Conservation (phyloP, 2,113 vertebrate species). For the Castor canadensis region DNA sequence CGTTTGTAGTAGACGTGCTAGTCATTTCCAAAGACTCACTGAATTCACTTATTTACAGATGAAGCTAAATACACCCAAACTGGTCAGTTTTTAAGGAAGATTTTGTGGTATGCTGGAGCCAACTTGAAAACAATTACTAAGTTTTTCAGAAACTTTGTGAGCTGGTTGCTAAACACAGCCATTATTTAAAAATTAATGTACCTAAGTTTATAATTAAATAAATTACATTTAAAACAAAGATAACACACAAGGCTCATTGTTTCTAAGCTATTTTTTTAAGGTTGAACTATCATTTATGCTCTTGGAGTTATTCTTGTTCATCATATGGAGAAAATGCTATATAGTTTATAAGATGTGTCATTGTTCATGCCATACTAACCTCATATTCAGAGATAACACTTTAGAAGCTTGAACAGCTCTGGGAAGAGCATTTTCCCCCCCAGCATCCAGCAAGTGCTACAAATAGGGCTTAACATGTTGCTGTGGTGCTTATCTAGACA, state of each 20-base stretch:
- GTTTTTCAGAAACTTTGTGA: slow-evolving; percentile 17
- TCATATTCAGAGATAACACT: not conserved
- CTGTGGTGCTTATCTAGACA: not conserved
- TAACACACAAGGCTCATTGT: not conserved
- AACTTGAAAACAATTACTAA: not conserved
- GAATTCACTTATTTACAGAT: not conserved
- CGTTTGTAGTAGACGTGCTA: not conserved
- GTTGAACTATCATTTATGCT: not conserved
- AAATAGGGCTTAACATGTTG: not conserved
- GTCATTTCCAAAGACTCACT: not conserved
- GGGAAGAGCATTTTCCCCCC: not conserved
- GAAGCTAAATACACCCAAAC: not conserved
- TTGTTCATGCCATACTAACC: not conserved
- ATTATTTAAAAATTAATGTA: not conserved
- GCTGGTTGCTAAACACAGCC: not conserved
- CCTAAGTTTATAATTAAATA: not conserved
- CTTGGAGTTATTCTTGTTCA: not conserved
- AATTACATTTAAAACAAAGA: not conserved
- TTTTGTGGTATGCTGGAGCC: not conserved
- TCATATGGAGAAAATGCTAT: not conserved
- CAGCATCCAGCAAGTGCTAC: not conserved
- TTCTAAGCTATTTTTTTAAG: slow-evolving; percentile 6
- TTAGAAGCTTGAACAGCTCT: not conserved
- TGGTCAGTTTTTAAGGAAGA: not conserved
- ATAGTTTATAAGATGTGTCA: not conserved